phyloP scores from a whole-genome alignment of 2,888 invertebrate species.

The Tryphoninae sp. region DNA sequence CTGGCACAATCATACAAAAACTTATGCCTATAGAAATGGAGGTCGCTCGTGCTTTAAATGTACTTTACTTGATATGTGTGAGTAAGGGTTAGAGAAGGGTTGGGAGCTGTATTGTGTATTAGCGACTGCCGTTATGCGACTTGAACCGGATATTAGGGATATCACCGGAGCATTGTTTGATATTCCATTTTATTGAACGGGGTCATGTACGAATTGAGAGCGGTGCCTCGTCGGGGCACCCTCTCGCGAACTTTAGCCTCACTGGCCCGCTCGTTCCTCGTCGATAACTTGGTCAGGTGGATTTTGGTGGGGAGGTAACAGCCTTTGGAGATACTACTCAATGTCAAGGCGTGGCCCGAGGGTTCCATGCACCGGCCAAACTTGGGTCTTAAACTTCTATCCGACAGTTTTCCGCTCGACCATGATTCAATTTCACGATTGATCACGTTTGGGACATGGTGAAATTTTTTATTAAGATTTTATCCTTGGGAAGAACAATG shows the following conservation, averaged over 20 bases:
- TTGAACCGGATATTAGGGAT: conserved; percentile 45
- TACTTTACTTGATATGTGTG: conserved; percentile 13
- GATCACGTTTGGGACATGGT: not conserved
- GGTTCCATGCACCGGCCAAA: conserved; percentile 6
- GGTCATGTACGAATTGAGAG: conserved; percentile 48
- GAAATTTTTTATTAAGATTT: not conserved
- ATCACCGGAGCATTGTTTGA: conserved; percentile 55
- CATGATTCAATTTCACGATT: conserved; percentile 19
- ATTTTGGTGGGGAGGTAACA: conserved; percentile 16
- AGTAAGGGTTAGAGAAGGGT: not conserved
- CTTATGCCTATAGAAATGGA: conserved; percentile 45
- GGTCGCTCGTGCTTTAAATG: conserved; percentile 42
- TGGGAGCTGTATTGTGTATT: conserved; percentile 1
- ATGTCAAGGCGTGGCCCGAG: conserved; percentile 46
- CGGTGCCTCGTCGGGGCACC: conserved; percentile 16
- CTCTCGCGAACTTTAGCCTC: conserved; percentile 33
- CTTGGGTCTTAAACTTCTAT: not conserved
- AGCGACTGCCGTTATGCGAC: conserved; percentile 20
- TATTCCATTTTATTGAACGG: conserved; percentile 54
- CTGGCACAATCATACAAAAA: conserved; percentile 29
- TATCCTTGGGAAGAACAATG: not conserved
- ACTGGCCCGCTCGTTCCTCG: not conserved
- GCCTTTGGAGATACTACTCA: conserved; percentile 29
- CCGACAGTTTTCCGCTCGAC: not conserved
- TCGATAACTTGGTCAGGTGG: conserved; percentile 47